These are phyloP conservation scores for Erpetoichthys calabaricus DNA, from an alignment of 2,797 vertebrate genomes.

Conservation along the genomic window DNA sequence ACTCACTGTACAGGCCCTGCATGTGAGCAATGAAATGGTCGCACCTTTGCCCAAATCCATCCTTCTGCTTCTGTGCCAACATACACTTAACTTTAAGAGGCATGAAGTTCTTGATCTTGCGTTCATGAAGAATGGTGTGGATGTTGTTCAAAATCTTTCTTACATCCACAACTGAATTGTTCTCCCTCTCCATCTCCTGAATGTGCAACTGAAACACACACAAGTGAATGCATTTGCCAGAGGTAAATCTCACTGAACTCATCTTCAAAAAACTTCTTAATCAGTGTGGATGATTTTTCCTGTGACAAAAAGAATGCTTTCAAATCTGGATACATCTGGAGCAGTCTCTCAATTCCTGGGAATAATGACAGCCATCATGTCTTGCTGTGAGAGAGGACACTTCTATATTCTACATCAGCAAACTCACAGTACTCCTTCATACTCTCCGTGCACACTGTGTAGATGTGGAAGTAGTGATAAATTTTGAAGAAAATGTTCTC, in stretches of 20 bases:
- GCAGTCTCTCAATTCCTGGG: constrained; percentile 16
- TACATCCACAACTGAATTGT: constrained; percentile 17
- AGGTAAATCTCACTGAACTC: too few relatives aligned
- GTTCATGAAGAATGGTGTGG: constrained; percentile 14
- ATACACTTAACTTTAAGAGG: constrained; percentile 19
- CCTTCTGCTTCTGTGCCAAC: constrained; percentile 15
- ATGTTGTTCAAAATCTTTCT: constrained; percentile 12
- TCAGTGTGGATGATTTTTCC: constrained; percentile 10
- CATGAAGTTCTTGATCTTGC: constrained; percentile 15
- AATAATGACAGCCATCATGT: constrained; percentile 21
- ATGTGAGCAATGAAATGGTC: constrained; percentile 20
- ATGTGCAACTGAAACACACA: neutral
- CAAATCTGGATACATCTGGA: constrained; percentile 22
- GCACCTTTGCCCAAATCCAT: constrained; percentile 14
- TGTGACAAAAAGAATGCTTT: constrained; percentile 21
- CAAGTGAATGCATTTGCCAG: neutral
- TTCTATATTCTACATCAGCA: constrained; percentile 18
- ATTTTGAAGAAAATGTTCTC: constrained; percentile 21
- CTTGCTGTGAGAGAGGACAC: constrained; percentile 19
- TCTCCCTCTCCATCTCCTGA: constrained; percentile 5
- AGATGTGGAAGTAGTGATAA: constrained; percentile 20
- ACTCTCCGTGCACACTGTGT: constrained; percentile 15
- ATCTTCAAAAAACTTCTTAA: neutral
- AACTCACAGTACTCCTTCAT: constrained; percentile 13
- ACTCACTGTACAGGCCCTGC: constrained; percentile 19